A percentile compares a stretch with the other conserved stretches of the same genome.
Evolutionary conservation across 2,888 invertebrate genomes (phyloP).

Genomic region (Morpho helenor): DNA sequence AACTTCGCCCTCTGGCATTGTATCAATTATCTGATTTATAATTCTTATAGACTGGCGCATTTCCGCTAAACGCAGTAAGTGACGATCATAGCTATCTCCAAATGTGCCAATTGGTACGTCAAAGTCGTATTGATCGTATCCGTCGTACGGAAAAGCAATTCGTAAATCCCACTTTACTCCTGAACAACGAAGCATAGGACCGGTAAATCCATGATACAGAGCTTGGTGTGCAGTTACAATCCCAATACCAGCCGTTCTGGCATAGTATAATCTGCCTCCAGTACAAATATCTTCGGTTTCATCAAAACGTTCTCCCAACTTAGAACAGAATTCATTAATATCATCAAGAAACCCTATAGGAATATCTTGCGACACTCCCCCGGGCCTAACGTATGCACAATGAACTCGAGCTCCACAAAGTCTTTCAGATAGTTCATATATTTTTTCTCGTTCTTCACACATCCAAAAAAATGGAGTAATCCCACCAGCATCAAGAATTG

Average conservation of each 20-base stretch:
- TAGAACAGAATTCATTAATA: conserved; percentile 83
- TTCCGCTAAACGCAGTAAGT: conserved; percentile 83
- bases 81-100: conserved; percentile 92
- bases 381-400: conserved; percentile 89
- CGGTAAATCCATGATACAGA: conserved; percentile 83
- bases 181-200: conserved; percentile 87
- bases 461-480: conserved; percentile 95
- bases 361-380: conserved; percentile 84
- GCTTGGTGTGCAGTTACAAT: conserved; percentile 86
- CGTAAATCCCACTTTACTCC: conserved; percentile 95
- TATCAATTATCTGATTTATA: conserved; percentile 88
- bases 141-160: conserved; percentile 90
- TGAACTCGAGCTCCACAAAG: conserved; percentile 92
- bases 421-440: conserved; percentile 91
- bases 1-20: conserved; percentile 90
- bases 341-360: conserved; percentile 87
- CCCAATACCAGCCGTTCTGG: conserved; percentile 86
- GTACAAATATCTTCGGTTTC: conserved; percentile 91
- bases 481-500: conserved; percentile 90
- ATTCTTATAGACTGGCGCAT: conserved; percentile 89
- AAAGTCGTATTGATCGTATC: conserved; percentile 89
- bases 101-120: conserved; percentile 89
- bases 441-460: conserved; percentile 92
- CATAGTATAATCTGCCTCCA: conserved; percentile 82
- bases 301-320: conserved; percentile 87